Base-by-base conservation (phyloP, 2,888 invertebrate species). In the Callyntrura sp. region DNA sequence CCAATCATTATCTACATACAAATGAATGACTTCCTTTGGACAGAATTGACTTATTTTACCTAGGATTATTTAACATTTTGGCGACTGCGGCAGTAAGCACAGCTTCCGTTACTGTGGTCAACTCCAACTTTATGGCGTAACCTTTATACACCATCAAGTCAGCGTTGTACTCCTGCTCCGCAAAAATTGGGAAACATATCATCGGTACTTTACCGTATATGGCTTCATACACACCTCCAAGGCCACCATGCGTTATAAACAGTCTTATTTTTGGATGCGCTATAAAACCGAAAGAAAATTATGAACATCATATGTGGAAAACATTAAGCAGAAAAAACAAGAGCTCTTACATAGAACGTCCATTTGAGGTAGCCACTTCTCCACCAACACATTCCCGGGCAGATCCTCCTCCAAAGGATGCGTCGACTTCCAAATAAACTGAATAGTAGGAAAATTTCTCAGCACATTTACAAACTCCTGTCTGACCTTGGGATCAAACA, bases 161-260 rank as follows among this genome's bases (percentile, higher is more conserved):
- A 0, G 91, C 92, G 60, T 93, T 93, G 76, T 83, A 93, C 73
- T 92, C 92, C 73, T 92, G 92, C 51, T 92, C 92, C 0, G 90
- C 92, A 82, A 93, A 93, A 0, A 92, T 25, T 0, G 91, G 91
- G 17, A 91, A 79, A 6, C 78, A 82, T 23, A 92, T 91, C 48
- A 92, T 28, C 1, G 92, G 93, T 0, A 92, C 91, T 35, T 35
- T 35, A n/a, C n/a, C n/a, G n/a, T n/a, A 35, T 4, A 35, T 35
- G 2, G 93, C 91, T 83, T 93, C 93, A 45, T 93, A 91, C 23
- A 91, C 84, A n/a, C 92, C 91, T 0, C 91, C 85, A 17, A 93
- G 87, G 60, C 93, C 93, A 14, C 90, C 91, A 57, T 93, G 93
- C 0, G 92, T 92, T 8, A 93, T 83, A 62, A 90, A 93, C 6